Evolutionary conservation across 2,113 vertebrate genomes (phyloP), one percentile per base, ranked within the genome.

Genomic region (Otocyon megalotis): DNA sequence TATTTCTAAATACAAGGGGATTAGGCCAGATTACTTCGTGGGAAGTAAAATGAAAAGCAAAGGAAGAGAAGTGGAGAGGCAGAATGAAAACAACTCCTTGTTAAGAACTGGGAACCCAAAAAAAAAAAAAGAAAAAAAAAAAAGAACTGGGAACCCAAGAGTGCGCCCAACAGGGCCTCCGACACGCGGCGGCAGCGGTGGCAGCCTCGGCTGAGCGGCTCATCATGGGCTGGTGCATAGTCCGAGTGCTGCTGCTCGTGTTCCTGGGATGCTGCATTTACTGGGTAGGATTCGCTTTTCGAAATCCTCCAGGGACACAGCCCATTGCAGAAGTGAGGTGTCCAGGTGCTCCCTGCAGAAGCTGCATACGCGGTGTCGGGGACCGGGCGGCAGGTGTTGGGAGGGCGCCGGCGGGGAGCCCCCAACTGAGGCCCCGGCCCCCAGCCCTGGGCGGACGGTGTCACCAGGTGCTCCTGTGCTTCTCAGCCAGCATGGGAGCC

Each of bases 211-310:
- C n/a, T n/a, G n/a, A n/a, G n/a, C n/a, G n/a, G n/a, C n/a, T n/a
- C n/a, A n/a, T n/a, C n/a, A n/a, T n/a, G n/a, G n/a, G n/a, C n/a
- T n/a, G n/a, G n/a, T n/a, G n/a, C n/a, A n/a, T n/a, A n/a, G n/a
- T n/a, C n/a, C n/a, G n/a, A n/a, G n/a, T n/a, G n/a, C n/a, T n/a
- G n/a, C n/a, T n/a, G n/a, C n/a, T n/a, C n/a, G 97, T 98, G 98
- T 97, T 98, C 97, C 96, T 98, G 97, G 97, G 98, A 98, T 98
- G 98, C 97, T 98, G 97, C 97, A 97, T 97, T 98, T 96, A 98
- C 95, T 97, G 96, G 97, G 95, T 98, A 96, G 97, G 94, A 98
- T 98, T 98, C 95, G 95, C 97, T 97, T 98, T 98, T 97, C 97
- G 95, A 97, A 97, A 98, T 97, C 95, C 97, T 95, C 96, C 95